Conservation (phyloP, 2,888 invertebrate genomes). For the Apantesis nais region DNA sequence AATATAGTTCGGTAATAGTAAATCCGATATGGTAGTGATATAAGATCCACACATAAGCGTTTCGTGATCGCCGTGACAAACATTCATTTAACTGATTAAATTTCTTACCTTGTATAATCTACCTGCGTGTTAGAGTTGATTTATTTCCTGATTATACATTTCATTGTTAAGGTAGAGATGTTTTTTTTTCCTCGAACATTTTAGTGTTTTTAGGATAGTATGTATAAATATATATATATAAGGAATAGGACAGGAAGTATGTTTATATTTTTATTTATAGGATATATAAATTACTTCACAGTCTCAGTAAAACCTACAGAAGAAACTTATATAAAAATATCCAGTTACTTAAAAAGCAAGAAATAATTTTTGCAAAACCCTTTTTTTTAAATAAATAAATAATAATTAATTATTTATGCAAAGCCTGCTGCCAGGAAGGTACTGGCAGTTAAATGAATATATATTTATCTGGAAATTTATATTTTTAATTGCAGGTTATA, state of each 20-base stretch:
- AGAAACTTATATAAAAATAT: neutral
- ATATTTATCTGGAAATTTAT: neutral
- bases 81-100: conserved; percentile 61
- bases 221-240: too few relatives aligned
- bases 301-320: neutral
- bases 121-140: conserved; percentile 22
- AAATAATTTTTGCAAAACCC: neutral
- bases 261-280: neutral
- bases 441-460: too few relatives aligned
- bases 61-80: conserved; percentile 68
- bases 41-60: conserved; percentile 59
- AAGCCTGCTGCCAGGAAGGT: neutral
- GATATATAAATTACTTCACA: neutral
- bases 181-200: neutral
- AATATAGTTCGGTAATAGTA: conserved; percentile 13
- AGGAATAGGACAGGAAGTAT: too few relatives aligned
- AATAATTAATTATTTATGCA: too few relatives aligned
- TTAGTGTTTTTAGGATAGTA: too few relatives aligned
- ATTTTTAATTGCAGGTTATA: neutral
- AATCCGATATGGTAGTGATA: conserved; percentile 47
- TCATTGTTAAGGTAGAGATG: conserved; percentile 1
- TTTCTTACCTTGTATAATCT: conserved; percentile 45
- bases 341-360: neutral
- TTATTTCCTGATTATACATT: conserved; percentile 11
- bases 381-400: too few relatives aligned